Conservation (phyloP, 37 sponge, comb jelly and placozoan genomes). For the Oopsacas minuta region DNA sequence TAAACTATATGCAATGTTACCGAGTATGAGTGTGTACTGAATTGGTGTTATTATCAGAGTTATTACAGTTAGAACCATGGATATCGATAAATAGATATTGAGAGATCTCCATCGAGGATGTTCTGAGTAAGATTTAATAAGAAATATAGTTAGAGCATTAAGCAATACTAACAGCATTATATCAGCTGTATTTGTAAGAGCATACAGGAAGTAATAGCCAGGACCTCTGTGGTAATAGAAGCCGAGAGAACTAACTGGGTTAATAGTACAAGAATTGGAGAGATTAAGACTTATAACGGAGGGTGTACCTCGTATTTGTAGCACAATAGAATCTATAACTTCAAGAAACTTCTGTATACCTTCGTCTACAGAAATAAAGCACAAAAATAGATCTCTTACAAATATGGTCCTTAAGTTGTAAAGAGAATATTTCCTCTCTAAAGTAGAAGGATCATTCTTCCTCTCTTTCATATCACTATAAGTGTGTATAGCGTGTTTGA, state of each 20-base stretch:
- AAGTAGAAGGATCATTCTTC: neutral
- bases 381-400: neutral
- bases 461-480: neutral
- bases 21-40: neutral
- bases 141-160: neutral
- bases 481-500: neutral
- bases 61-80: neutral
- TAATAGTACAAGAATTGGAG: neutral
- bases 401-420: conserved; percentile 1
- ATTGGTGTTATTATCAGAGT: neutral
- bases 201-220: neutral
- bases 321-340: neutral
- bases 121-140: neutral
- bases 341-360: neutral
- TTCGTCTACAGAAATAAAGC: neutral
- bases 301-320: neutral
- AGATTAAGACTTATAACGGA: neutral
- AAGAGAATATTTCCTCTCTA: neutral
- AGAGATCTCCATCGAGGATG: neutral
- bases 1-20: neutral
- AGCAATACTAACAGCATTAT: neutral
- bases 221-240: conserved; percentile 14
- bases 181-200: neutral
- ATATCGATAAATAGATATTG: neutral
- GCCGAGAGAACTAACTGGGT: conserved; percentile 8